Base-by-base conservation (phyloP, 2,888 invertebrate genomes). In the Drosophila sordidapex region DNA sequence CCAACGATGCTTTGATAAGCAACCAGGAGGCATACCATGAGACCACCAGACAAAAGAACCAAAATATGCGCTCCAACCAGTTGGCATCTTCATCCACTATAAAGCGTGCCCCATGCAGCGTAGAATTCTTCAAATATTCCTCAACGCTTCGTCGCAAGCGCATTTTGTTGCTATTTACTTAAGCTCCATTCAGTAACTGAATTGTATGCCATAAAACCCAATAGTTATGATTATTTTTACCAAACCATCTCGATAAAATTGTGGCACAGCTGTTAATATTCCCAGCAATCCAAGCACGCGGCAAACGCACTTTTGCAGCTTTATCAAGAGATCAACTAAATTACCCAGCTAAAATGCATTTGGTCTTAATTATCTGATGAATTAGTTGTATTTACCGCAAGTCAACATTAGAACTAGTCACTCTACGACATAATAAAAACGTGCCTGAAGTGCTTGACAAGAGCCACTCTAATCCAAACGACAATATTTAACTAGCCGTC, bases 81-180 rank as follows among this genome's bases (percentile, higher is more conserved):
- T 93, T 94, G 38, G 94, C 91, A 59, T 94, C 94, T 51, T 94
- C 94, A 89, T 96, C 96, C 31, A 95, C 96, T 68, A 97, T 94
- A 84, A 95, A 96, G 81, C 94, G 94, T 18, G 96, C 94, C 0
- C 97, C 97, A 89, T 96, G 96, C 74, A 97, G 94, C 0, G 95
- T 95, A n/a, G 95, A 95, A 82, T 95, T 95, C 56, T 93, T 91
- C 71, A 96, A 94, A 91, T 96, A 96, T 82, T 95, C 95, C 90
- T 95, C 94, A 13, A 95, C 72, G 29, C 93, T 87, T 11, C 72
- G 66, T 25, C 73, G 76, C 13, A 92, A 63, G n/a, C 81, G 79
- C 90, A 91, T 89, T 74, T 33, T 76, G 35, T 35, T 10, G 56
- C 38, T 15, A 0, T 53, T 15, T n/a, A 31, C 27, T 43, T 25